These are phyloP conservation scores for Drosophila athabasca DNA, from an alignment of 1,140 invertebrate species.

Conservation along the genomic window DNA sequence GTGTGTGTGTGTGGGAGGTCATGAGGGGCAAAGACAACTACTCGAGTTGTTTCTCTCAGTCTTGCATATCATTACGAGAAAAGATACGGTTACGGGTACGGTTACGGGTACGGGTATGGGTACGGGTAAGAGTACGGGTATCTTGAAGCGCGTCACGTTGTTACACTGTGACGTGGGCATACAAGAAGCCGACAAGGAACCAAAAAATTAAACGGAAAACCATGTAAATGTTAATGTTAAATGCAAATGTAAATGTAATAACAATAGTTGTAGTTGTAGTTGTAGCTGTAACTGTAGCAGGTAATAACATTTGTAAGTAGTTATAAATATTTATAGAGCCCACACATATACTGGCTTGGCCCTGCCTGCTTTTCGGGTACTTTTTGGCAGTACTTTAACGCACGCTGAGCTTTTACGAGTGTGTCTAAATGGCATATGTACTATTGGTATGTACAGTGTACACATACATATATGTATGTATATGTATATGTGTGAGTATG, in stretches of 20 bases:
- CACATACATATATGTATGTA: conserved; percentile 11
- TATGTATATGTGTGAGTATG: conserved; percentile 25
- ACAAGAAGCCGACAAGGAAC: conserved; percentile 31
- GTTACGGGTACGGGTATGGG: no score
- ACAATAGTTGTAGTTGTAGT: conserved; percentile 38
- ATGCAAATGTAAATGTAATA: conserved; percentile 54
- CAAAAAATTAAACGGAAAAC: conserved; percentile 49
- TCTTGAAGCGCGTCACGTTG: conserved; percentile 56
- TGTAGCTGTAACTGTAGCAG: conserved; percentile 15
- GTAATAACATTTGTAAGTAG: conserved; percentile 63
- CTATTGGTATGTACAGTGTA: conserved; percentile 32
- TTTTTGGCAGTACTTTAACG: conserved; percentile 64
- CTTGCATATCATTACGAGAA: conserved; percentile 49
- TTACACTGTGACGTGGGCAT: no score
- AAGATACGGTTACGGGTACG: no score
- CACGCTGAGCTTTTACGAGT: conserved; percentile 35
- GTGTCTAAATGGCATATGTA: conserved; percentile 39
- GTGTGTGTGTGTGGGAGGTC: background rate
- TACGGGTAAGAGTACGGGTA: background rate
- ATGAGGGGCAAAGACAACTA: conserved; percentile 42
- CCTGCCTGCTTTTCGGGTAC: conserved; percentile 55
- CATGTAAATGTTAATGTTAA: conserved; percentile 50
- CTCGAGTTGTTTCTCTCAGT: conserved; percentile 61
- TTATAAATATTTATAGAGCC: conserved; percentile 63
- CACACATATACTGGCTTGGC: background rate